Conservation (phyloP, 2,113 vertebrate species). For the Myxocyprinus asiaticus region DNA sequence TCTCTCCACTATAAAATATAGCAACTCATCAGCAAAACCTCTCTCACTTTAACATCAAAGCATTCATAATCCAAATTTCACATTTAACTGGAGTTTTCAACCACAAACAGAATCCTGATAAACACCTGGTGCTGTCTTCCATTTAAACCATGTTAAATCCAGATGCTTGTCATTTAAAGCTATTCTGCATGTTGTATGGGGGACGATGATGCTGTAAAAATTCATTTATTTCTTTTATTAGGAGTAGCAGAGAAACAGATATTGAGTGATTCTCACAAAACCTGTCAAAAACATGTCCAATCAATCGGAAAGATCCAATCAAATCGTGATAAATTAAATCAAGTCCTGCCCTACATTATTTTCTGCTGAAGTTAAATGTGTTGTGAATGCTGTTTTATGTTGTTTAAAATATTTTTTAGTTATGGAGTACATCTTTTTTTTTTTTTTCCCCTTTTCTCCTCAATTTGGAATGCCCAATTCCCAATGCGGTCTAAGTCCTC, state of each 20-base stretch:
- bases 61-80: not conserved
- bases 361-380: no score
- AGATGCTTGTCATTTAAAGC: not conserved
- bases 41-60: constrained; percentile 20
- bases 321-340: no score
- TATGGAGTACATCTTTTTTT: no score
- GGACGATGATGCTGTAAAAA: not conserved
- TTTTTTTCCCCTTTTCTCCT: no score
- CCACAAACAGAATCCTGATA: not conserved
- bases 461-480: no score
- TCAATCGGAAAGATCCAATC: no score
- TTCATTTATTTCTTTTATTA: not conserved
- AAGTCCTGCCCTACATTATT: no score
- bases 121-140: not conserved
- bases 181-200: not conserved
- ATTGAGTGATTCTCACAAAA: not conserved
- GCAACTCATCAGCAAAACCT: not conserved
- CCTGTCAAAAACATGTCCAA: not conserved
- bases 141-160: not conserved
- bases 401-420: no score
- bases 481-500: no score
- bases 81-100: not conserved
- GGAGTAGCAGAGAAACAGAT: not conserved
- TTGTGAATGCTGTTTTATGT: no score
- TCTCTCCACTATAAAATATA: not conserved